Conservation (phyloP, 35 echinoderm and acorn worm genomes). For the Eucidaris tribuloides region DNA sequence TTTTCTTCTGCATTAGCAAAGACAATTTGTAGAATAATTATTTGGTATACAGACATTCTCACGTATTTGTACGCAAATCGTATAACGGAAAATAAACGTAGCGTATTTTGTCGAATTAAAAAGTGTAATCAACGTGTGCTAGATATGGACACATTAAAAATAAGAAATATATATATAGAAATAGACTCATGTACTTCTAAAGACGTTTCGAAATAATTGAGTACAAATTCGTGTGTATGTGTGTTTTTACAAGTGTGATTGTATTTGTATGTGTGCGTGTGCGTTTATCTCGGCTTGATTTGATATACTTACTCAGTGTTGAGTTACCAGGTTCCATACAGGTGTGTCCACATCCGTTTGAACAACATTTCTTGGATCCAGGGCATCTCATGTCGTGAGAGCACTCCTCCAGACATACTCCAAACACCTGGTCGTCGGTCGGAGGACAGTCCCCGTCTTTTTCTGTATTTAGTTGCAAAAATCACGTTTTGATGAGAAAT, state of each 20-base stretch:
- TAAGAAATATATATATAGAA: no score
- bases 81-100: no score
- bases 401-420: constrained; percentile 53
- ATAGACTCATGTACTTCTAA: not conserved
- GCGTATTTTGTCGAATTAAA: no score
- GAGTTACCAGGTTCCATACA: not conserved
- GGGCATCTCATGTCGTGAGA: constrained; percentile 33
- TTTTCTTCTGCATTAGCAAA: no score
- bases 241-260: no score
- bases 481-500: not conserved
- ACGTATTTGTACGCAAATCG: no score
- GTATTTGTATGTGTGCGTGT: no score
- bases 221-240: not conserved
- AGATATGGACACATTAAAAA: no score
- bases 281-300: not conserved
- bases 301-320: not conserved
- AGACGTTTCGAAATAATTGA: not conserved
- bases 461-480: not conserved
- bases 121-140: no score
- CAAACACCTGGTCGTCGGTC: not conserved
- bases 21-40: no score
- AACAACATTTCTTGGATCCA: constrained; percentile 58
- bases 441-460: constrained; percentile 39
- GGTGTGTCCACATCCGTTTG: constrained; percentile 48
- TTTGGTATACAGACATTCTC: no score